phyloP scores from a whole-genome alignment of 2,797 vertebrate species.

The Ctenopoma multispine region DNA sequence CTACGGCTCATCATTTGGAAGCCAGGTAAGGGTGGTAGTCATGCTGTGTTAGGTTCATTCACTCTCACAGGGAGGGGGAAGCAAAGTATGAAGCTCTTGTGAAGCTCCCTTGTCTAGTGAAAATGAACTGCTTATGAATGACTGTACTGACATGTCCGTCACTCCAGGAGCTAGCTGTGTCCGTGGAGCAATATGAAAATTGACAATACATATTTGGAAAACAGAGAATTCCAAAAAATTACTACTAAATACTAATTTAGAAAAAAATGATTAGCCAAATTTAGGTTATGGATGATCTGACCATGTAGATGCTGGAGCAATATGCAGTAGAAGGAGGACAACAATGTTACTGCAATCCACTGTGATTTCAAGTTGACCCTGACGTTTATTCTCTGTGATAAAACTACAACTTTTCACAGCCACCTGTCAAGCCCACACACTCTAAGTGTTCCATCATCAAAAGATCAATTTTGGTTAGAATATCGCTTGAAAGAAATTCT shows the following conservation, averaged over 20 bases:
- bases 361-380: not conserved
- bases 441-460: constrained; percentile 16
- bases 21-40: not conserved
- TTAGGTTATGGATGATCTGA: not conserved
- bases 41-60: not conserved
- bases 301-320: not conserved
- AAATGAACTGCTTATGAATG: not conserved
- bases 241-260: not conserved
- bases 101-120: not conserved
- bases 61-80: not conserved
- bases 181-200: not conserved
- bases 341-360: not conserved
- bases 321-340: no score
- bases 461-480: constrained; percentile 10
- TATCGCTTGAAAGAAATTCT: constrained; percentile 28
- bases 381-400: not conserved
- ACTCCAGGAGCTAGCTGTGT: not conserved
- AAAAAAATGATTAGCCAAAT: not conserved
- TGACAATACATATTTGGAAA: not conserved
- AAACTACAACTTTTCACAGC: constrained; percentile 20
- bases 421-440: constrained; percentile 20
- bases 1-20: not conserved
- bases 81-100: not conserved
- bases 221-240: not conserved
- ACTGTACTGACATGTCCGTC: not conserved